Percentiles rank a stretch among this genome's conserved stretches.
Evolutionary conservation across 2,888 invertebrate genomes (phyloP).

Genomic region (Drosophila setosimentum): DNA sequence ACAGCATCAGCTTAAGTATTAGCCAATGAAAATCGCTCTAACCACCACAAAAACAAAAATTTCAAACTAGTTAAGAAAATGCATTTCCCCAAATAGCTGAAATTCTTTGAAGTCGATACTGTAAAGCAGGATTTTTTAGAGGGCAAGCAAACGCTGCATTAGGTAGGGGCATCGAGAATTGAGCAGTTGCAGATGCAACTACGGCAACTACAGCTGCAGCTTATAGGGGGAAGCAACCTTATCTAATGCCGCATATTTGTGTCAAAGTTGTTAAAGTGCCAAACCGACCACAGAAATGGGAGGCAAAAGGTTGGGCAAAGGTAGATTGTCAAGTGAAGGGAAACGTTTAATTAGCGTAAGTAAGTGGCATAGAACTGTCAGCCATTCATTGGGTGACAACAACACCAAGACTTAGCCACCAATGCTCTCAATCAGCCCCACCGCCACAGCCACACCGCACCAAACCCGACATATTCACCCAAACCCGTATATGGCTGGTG

Average conservation of each 20-base stretch:
- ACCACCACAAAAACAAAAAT: not conserved
- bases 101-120: constrained; percentile 11
- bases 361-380: constrained; percentile 69
- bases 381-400: constrained; percentile 54
- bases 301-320: not conserved
- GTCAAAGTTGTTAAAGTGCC: constrained; percentile 62
- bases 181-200: constrained; percentile 17
- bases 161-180: constrained; percentile 13
- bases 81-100: constrained; percentile 10
- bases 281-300: constrained; percentile 35
- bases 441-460: not conserved
- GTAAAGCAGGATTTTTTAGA: constrained; percentile 15
- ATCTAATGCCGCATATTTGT: constrained; percentile 46
- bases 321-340: constrained; percentile 8
- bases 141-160: constrained; percentile 54
- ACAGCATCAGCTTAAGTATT: constrained; percentile 1
- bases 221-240: constrained; percentile 2
- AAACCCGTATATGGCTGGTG: not conserved
- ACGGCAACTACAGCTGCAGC: constrained; percentile 20
- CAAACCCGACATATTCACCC: not conserved
- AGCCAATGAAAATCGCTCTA: constrained; percentile 23
- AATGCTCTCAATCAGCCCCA: constrained; percentile 28
- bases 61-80: not conserved
- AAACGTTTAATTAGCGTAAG: constrained; percentile 76
- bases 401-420: constrained; percentile 17